A percentile compares a stretch with the other conserved stretches of the same genome.
phyloP scores from a whole-genome alignment of 1,140 invertebrate species.

The Chionoecetes opilio region DNA sequence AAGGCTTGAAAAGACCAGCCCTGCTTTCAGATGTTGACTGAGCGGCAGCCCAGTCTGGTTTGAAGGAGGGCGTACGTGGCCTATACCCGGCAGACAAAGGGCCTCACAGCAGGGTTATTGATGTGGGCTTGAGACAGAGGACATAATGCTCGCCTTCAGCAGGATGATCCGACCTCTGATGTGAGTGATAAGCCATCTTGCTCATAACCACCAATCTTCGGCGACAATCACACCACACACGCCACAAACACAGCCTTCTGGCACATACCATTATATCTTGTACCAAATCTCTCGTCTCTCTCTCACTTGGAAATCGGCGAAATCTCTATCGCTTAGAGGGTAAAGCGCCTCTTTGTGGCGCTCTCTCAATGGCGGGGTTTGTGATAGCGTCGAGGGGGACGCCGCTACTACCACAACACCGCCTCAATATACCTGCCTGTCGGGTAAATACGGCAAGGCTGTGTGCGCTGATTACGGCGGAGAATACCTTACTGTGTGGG shows the following conservation, averaged over 20 bases:
- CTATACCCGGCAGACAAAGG: background rate
- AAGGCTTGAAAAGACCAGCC: background rate
- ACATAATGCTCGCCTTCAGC: background rate
- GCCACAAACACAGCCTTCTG: background rate
- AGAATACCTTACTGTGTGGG: constrained; percentile 19
- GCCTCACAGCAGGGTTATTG: background rate
- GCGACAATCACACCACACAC: constrained; percentile 15
- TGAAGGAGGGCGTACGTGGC: background rate
- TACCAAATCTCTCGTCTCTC: background rate
- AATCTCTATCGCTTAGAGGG: background rate
- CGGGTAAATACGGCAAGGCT: constrained; percentile 25
- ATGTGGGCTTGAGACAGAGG: constrained; percentile 2
- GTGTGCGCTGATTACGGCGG: constrained; percentile 23
- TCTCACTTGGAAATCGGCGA: constrained; percentile 7
- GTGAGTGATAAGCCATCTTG: background rate
- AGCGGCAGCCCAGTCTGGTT: background rate
- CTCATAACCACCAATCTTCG: background rate
- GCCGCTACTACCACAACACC: background rate
- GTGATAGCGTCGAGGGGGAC: background rate
- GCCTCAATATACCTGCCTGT: constrained; percentile 25
- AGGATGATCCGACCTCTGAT: background rate
- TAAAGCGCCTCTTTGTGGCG: constrained; percentile 3
- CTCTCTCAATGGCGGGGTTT: constrained; percentile 17
- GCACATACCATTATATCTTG: background rate
- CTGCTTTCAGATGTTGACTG: background rate